Conservation (phyloP, 2,888 invertebrate species). For the Tachystola acroxantha region DNA sequence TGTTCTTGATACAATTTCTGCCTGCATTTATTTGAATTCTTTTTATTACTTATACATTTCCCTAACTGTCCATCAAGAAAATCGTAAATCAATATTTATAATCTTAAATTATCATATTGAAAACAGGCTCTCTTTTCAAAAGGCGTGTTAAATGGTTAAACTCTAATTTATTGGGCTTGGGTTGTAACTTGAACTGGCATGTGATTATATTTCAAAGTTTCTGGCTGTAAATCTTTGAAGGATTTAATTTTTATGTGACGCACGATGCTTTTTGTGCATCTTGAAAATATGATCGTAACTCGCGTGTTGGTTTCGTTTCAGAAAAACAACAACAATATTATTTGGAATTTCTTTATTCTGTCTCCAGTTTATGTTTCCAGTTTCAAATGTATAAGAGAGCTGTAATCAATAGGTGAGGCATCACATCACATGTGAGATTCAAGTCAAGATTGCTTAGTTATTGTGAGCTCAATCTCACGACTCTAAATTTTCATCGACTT, state of each 20-base stretch:
- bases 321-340: too few species aligned
- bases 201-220: conserved; percentile 73
- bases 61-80: conserved; percentile 2
- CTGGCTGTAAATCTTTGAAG: conserved; percentile 56
- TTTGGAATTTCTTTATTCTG: too few species aligned
- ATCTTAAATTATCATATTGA: conserved; percentile 45
- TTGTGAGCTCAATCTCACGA: too few species aligned
- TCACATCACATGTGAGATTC: too few species aligned
- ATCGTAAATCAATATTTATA: conserved; percentile 13
- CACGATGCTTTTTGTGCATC: conserved; percentile 37
- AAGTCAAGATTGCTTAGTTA: too few species aligned
- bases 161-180: conserved; percentile 57
- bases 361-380: too few species aligned
- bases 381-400: too few species aligned
- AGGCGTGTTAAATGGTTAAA: conserved; percentile 35
- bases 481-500: too few species aligned
- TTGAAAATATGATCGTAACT: conserved; percentile 17
- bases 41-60: too few species aligned
- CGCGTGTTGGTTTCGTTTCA: not conserved
- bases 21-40: too few species aligned
- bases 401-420: too few species aligned
- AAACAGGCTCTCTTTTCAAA: conserved; percentile 18
- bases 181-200: conserved; percentile 55
- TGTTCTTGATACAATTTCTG: too few species aligned
- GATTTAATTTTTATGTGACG: conserved; percentile 68